Conservation (phyloP, 92 coral and sea anemone species). For the Phymanthus crucifer region DNA sequence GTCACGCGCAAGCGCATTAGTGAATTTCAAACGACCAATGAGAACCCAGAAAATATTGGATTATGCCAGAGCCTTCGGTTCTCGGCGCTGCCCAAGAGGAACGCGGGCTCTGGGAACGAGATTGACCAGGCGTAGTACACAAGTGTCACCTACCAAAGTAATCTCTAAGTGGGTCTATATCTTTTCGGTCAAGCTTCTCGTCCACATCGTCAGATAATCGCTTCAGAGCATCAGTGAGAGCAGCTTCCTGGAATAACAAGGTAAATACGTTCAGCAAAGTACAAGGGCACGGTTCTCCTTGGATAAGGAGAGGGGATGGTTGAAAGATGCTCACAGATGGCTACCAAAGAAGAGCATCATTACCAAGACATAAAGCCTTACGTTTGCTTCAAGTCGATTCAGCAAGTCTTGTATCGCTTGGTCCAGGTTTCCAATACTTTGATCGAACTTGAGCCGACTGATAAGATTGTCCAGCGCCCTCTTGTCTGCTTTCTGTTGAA, state of each 20-base stretch:
- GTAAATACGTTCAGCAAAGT: neutral
- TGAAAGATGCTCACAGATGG: neutral
- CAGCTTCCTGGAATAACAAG: constrained; percentile 63
- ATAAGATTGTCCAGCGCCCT: constrained; percentile 84
- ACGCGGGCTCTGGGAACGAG: no score
- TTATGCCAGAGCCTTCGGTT: no score
- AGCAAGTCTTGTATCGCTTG: constrained; percentile 81
- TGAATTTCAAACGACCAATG: no score
- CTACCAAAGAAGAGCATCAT: no score
- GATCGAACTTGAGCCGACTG: constrained; percentile 92
- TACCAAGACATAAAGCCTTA: constrained; percentile 22
- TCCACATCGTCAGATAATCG: constrained; percentile 73
- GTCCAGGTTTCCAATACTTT: constrained; percentile 82
- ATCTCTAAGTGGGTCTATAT: constrained; percentile 84
- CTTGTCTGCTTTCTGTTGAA: constrained; percentile 91
- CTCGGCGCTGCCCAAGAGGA: no score
- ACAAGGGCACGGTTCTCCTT: no score
- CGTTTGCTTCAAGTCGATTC: constrained; percentile 84
- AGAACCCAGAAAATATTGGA: no score
- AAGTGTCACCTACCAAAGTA: constrained; percentile 67
- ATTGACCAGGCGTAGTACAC: no score
- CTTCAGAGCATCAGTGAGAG: constrained; percentile 72
- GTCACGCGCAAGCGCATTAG: no score
- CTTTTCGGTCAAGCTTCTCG: constrained; percentile 91
- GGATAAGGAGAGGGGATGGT: neutral